These are phyloP conservation scores for Salminus brasiliensis DNA, from an alignment of 2,113 vertebrate species.

Conservation along the genomic window DNA sequence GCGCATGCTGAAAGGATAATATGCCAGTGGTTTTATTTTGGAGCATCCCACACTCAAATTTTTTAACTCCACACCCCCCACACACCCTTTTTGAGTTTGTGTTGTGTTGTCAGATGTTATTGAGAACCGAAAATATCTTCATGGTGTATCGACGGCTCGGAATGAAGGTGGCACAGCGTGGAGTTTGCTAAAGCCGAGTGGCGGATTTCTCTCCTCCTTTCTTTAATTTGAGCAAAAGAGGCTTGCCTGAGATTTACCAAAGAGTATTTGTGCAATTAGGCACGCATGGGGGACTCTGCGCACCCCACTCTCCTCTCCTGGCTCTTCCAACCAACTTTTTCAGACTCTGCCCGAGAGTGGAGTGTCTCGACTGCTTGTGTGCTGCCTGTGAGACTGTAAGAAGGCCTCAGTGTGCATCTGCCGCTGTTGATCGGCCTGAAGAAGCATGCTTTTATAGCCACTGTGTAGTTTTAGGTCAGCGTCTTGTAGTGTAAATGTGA, in stretches of 20 bases:
- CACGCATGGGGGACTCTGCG: background rate
- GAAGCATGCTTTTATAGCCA: background rate
- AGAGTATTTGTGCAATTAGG: slow-evolving; percentile 47
- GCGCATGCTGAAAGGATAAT: slow-evolving; percentile 37
- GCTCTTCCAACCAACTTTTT: background rate
- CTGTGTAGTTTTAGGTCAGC: background rate
- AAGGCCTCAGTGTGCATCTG: background rate
- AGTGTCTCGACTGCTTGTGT: background rate
- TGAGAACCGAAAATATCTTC: slow-evolving; percentile 58
- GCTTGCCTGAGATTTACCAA: slow-evolving; percentile 44
- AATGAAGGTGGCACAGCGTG: slow-evolving; percentile 57
- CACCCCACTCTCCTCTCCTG: slow-evolving; percentile 1
- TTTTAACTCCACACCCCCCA: slow-evolving; percentile 32
- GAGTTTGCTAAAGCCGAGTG: slow-evolving; percentile 35
- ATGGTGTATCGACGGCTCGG: slow-evolving; percentile 37
- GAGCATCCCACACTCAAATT: slow-evolving; percentile 50
- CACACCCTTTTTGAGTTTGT: slow-evolving; percentile 53
- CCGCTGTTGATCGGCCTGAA: background rate
- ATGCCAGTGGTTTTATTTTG: slow-evolving; percentile 58
- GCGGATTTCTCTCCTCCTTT: slow-evolving; percentile 38
- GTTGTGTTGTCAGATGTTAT: slow-evolving; percentile 57
- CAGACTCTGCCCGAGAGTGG: slow-evolving; percentile 13
- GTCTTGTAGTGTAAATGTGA: background rate
- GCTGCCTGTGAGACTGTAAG: background rate
- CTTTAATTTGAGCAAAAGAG: slow-evolving; percentile 50